Evolutionary conservation across 2,888 invertebrate species (phyloP), one percentile per base, ranked within the genome.

Genomic region (Caprella mutica): DNA sequence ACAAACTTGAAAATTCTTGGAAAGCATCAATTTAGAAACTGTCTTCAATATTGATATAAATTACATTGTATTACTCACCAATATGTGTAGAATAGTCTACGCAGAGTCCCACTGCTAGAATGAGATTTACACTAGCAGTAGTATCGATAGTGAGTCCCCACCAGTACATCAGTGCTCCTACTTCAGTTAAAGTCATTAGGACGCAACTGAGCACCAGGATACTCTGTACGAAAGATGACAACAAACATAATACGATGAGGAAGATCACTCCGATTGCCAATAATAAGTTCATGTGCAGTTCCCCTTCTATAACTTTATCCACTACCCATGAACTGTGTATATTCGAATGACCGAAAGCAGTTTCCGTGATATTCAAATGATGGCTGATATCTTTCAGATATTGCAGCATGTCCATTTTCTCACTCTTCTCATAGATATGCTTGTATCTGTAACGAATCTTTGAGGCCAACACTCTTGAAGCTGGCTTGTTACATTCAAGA

Each of bases 231-330:
- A 54, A 14, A 8, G 54, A 54, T 9, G 84, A 84, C 66, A 88
- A 85, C 27, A 89, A 75, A 29, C 86, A 69, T 8, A 82, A 72
- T 0, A 86, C 87, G 67, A 85, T 85, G n/a, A 81, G 69, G 81
- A 88, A 85, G 0, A 88, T 87, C 71, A 86, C 85, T 27, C 82
- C 68, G 59, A 86, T 75, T 0, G 87, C 86, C 44, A 88, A 72
- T 56, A 81, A 78, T 59, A 89, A 77, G 72, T 88, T 88, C 63
- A 86, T 76, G 67, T 82, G 80, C 14, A 88, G 81, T 75, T 88
- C 89, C 27, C 77, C 74, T 8, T 81, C 81, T 63, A 89, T 85
- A 8, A 82, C 73, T 77, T 79, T 56, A 48, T 67, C 65, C 8
- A 66, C 66, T 52, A 66, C 66, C 67, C 67, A 67, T 12, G 56